Evolutionary conservation across 1,140 invertebrate species (phyloP).

Genomic region (Mylabris phalerata): DNA sequence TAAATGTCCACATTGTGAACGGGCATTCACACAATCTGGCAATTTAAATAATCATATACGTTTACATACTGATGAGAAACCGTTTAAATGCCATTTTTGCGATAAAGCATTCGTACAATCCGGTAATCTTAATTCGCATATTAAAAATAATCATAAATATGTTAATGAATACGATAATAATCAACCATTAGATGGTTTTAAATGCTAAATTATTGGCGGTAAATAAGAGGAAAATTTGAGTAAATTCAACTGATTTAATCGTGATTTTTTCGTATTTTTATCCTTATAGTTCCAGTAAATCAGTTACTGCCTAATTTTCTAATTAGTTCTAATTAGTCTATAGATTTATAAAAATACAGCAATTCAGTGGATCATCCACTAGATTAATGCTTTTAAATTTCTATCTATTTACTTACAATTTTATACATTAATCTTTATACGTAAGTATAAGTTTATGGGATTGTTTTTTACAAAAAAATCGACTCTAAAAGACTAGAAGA

Average conservation of each 20-base stretch:
- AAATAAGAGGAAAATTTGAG: constrained; percentile 3
- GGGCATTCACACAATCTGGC: constrained; percentile 45
- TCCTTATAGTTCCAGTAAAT: too few relatives aligned
- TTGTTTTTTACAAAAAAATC: constrained; percentile 3
- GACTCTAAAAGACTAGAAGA: constrained; percentile 11
- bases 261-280: too few relatives aligned
- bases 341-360: too few relatives aligned
- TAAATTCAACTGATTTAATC: neutral
- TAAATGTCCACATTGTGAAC: constrained; percentile 39
- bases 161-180: neutral
- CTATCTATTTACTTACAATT: constrained; percentile 11
- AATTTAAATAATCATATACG: constrained; percentile 47
- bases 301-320: too few relatives aligned
- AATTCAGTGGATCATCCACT: too few relatives aligned
- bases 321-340: too few relatives aligned
- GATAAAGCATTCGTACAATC: constrained; percentile 45
- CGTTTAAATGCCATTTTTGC: constrained; percentile 58
- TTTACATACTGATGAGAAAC: constrained; percentile 57
- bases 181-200: constrained; percentile 3
- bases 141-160: constrained; percentile 32
- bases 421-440: constrained; percentile 8
- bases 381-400: neutral
- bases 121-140: constrained; percentile 30
- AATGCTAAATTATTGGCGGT: constrained; percentile 4
- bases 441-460: constrained; percentile 5